phyloP scores from a whole-genome alignment of 2,888 invertebrate species.

The Andrena dorsata region DNA sequence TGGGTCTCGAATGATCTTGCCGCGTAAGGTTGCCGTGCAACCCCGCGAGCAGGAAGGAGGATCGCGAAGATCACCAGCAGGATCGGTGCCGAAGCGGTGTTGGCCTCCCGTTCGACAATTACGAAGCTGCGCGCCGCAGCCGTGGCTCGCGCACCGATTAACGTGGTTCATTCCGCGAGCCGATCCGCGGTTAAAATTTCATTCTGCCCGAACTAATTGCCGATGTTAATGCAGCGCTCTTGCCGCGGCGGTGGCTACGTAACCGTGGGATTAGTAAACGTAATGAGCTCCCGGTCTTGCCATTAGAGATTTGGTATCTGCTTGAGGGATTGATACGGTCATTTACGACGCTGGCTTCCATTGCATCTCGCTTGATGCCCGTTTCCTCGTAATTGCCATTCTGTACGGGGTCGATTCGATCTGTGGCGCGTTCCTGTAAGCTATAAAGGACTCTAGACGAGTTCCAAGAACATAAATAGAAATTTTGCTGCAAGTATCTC shows the following conservation, averaged over 20 bases:
- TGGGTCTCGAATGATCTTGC: constrained; percentile 11
- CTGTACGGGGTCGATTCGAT: neutral
- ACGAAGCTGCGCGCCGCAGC: constrained; percentile 16
- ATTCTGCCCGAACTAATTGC: constrained; percentile 64
- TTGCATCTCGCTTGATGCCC: constrained; percentile 8
- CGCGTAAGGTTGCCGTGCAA: neutral
- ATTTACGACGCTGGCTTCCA: constrained; percentile 39
- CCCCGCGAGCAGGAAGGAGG: neutral
- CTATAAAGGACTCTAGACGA: neutral
- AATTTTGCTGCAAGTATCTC: neutral
- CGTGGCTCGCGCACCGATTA: constrained; percentile 44
- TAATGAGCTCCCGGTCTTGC: constrained; percentile 59
- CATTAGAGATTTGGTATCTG: constrained; percentile 58
- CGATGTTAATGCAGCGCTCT: constrained; percentile 55
- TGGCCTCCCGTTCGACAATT: neutral
- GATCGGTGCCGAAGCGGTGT: constrained; percentile 9
- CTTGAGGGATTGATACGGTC: constrained; percentile 59
- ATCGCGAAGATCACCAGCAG: neutral
- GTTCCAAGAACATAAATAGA: neutral
- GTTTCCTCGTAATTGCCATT: constrained; percentile 39
- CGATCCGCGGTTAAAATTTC: constrained; percentile 54
- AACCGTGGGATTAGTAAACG: constrained; percentile 53
- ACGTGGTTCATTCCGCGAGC: constrained; percentile 42
- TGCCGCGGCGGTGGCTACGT: constrained; percentile 23
- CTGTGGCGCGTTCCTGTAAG: neutral